Evolutionary conservation across 2,888 invertebrate genomes (phyloP).

Genomic region (Ormyrus thymus): DNA sequence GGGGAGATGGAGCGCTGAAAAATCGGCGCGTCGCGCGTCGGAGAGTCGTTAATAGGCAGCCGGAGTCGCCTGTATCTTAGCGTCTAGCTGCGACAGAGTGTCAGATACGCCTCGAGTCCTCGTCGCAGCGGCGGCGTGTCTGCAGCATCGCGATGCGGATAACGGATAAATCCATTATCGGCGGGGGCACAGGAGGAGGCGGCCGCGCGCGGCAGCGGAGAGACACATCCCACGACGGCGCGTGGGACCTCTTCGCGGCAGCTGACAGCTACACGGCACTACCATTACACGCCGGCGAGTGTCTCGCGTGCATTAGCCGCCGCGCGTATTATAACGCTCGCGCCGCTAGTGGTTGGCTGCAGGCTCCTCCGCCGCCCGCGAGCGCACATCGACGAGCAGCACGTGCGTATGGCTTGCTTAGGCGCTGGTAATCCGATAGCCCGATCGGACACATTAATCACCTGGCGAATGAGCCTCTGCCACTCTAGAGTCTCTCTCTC

Average conservation of each 20-base stretch:
- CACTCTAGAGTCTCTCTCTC: no score
- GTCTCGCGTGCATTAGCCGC: slow-evolving; percentile 53
- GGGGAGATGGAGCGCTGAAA: background rate
- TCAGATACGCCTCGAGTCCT: background rate
- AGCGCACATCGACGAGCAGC: background rate
- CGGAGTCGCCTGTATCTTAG: background rate
- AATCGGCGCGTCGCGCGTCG: background rate
- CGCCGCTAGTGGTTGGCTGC: no score
- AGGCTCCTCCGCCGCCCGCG: background rate
- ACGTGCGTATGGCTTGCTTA: background rate
- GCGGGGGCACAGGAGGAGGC: background rate
- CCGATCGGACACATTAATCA: slow-evolving; percentile 50
- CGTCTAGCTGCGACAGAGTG: background rate
- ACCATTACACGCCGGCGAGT: slow-evolving; percentile 59
- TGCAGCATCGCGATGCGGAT: slow-evolving; percentile 32
- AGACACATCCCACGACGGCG: slow-evolving; percentile 49
- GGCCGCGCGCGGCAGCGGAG: background rate
- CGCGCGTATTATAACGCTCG: slow-evolving; percentile 10
- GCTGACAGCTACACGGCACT: slow-evolving; percentile 61
- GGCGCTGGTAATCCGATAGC: slow-evolving; percentile 54
- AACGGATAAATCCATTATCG: slow-evolving; percentile 64
- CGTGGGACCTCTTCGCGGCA: slow-evolving; percentile 42
- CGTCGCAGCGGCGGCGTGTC: background rate
- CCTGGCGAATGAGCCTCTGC: slow-evolving; percentile 45
- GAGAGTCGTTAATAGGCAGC: background rate